Conservation (phyloP, 2,888 invertebrate genomes). For the Leptopilina syphax region DNA sequence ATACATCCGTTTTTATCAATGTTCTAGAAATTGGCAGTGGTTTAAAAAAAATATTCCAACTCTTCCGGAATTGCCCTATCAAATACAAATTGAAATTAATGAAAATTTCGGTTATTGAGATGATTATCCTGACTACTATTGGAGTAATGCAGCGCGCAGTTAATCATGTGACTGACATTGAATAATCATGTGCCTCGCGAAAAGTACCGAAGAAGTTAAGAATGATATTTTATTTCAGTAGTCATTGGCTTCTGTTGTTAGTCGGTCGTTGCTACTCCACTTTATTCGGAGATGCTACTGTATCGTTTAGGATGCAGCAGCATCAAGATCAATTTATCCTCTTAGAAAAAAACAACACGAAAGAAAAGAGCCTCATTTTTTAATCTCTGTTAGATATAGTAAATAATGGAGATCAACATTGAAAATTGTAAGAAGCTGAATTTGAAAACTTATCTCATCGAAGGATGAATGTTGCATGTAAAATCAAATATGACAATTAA, state of each 20-base stretch:
- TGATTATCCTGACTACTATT: background rate
- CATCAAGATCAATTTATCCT: slow-evolving; percentile 29
- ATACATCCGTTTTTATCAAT: too few species aligned
- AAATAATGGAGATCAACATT: background rate
- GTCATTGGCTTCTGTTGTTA: slow-evolving; percentile 29
- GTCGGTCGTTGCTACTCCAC: slow-evolving; percentile 23
- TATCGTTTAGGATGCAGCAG: slow-evolving; percentile 29
- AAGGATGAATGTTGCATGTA: background rate
- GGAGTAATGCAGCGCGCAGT: slow-evolving; percentile 8
- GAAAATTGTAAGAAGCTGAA: background rate
- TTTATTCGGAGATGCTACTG: slow-evolving; percentile 19
- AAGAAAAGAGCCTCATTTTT: background rate
- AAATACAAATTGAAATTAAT: too few species aligned
- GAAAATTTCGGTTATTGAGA: too few species aligned
- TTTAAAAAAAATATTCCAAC: too few species aligned
- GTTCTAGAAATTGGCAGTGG: too few species aligned
- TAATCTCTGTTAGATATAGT: slow-evolving; percentile 10
- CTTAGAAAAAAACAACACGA: background rate
- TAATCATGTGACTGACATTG: slow-evolving; percentile 32
- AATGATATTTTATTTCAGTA: slow-evolving; percentile 38
- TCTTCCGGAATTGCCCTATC: too few species aligned
- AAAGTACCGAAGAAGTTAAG: slow-evolving; percentile 16
- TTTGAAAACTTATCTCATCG: background rate
- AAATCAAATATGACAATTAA: background rate
- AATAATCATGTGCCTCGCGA: slow-evolving; percentile 28